A percentile compares a stretch with the other conserved stretches of the same genome.
Evolutionary conservation across 2,113 vertebrate genomes (phyloP).

Genomic region (Brachypteracias leptosomus): DNA sequence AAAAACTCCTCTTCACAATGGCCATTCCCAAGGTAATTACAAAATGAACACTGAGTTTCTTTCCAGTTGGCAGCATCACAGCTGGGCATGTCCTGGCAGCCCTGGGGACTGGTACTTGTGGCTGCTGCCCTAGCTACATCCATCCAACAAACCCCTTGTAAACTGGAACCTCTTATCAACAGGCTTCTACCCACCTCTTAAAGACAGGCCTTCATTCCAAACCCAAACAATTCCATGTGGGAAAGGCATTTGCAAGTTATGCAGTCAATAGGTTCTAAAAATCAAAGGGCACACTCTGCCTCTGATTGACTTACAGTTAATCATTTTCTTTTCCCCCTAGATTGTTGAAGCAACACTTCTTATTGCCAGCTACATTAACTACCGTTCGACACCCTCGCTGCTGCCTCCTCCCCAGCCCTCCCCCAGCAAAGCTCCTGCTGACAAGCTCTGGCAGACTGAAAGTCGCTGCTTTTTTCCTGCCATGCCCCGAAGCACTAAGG

Average conservation of each 20-base stretch:
- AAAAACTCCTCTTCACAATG: slow-evolving; percentile 87
- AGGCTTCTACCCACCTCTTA: background rate
- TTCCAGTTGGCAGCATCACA: background rate
- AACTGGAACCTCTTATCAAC: background rate
- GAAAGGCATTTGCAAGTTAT: background rate
- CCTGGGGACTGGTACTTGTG: background rate
- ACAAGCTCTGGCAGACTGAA: slow-evolving; percentile 78
- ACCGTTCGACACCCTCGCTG: slow-evolving; percentile 62
- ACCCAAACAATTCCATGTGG: background rate
- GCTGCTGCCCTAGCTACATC: background rate
- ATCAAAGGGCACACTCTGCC: slow-evolving; percentile 28
- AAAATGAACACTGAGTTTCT: background rate
- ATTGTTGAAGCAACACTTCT: slow-evolving; percentile 88
- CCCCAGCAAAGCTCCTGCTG: slow-evolving; percentile 35
- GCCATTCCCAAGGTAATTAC: slow-evolving; percentile 82
- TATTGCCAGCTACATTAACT: slow-evolving; percentile 90
- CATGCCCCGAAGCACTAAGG: slow-evolving; percentile 80
- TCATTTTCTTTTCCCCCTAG: slow-evolving; percentile 63
- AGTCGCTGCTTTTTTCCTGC: slow-evolving; percentile 79
- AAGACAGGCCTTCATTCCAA: background rate
- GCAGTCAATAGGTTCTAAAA: background rate
- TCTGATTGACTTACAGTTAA: slow-evolving; percentile 17
- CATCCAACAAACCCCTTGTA: background rate
- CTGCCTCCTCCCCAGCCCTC: slow-evolving; percentile 52
- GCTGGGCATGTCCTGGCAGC: background rate